These are phyloP conservation scores for Passer domesticus DNA, from an alignment of 2,113 vertebrate species.

Conservation along the genomic window DNA sequence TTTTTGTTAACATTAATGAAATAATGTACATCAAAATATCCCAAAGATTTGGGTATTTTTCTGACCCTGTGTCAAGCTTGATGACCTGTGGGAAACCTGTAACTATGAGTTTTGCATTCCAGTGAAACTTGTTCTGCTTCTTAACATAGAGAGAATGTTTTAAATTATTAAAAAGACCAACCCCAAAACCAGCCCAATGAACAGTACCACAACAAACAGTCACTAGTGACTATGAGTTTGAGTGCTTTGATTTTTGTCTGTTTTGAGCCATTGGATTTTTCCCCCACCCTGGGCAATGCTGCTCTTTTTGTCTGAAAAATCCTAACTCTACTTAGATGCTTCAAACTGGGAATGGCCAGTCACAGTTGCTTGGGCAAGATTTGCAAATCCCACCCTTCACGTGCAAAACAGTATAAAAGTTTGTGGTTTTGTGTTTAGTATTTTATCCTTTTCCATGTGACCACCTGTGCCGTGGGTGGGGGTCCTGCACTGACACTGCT, in stretches of 20 bases:
- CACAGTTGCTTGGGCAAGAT: not conserved
- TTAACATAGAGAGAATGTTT: not conserved
- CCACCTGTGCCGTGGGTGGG: not conserved
- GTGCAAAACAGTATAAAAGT: not conserved
- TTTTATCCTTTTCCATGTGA: not conserved
- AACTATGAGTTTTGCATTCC: not conserved
- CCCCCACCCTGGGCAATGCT: not conserved
- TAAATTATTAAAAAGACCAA: not conserved
- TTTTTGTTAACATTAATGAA: not conserved
- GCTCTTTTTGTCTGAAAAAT: not conserved
- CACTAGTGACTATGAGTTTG: not conserved
- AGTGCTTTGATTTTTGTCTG: not conserved
- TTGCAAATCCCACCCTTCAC: not conserved
- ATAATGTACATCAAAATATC: not conserved
- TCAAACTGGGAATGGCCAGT: not conserved
- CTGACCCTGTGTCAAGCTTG: not conserved
- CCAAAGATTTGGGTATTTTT: not conserved
- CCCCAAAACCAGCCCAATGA: not conserved
- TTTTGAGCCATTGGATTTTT: not conserved
- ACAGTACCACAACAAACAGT: not conserved
- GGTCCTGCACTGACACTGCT: not conserved
- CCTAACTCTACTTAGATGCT: accelerated
- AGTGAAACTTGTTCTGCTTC: not conserved
- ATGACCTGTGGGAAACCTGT: not conserved
- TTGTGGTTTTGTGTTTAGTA: not conserved